phyloP scores from a whole-genome alignment of 2,888 invertebrate genomes.

The Dryomyza anilis region DNA sequence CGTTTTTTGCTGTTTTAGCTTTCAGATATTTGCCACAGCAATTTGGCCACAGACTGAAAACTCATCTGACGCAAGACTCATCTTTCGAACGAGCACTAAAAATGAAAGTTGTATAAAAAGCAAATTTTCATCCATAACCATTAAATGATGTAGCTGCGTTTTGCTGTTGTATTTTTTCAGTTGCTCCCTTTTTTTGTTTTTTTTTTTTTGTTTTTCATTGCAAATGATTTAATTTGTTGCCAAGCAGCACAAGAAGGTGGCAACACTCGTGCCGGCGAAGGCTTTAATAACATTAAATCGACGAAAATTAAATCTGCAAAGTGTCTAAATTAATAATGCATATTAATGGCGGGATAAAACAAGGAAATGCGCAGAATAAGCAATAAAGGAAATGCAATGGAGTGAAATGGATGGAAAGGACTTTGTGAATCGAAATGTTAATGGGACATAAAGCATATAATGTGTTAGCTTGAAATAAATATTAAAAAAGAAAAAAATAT shows the following conservation, averaged over 20 bases:
- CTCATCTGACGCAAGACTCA: too few species aligned
- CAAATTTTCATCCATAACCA: too few species aligned
- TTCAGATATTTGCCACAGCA: too few species aligned
- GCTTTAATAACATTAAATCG: constrained; percentile 17
- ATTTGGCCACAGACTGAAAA: too few species aligned
- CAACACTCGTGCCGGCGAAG: not conserved
- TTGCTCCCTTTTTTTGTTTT: not conserved
- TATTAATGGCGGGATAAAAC: not conserved
- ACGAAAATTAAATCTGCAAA: constrained; percentile 5
- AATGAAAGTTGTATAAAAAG: too few species aligned
- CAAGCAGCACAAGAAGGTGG: not conserved
- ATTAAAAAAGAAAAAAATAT: not conserved
- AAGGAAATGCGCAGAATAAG: not conserved
- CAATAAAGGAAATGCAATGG: not conserved
- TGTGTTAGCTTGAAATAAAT: too few species aligned
- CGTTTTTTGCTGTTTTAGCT: too few species aligned
- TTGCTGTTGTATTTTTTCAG: not conserved
- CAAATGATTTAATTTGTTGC: constrained; percentile 22
- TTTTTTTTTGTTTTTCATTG: not conserved
- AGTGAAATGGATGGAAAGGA: not conserved
- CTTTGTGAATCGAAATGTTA: not conserved
- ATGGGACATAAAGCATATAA: not conserved
- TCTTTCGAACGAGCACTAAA: too few species aligned
- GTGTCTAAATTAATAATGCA: constrained; percentile 13
- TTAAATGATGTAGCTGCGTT: too few species aligned